phyloP scores from a whole-genome alignment of 2,888 invertebrate genomes.

The Dasysyrphus albostriatus region DNA sequence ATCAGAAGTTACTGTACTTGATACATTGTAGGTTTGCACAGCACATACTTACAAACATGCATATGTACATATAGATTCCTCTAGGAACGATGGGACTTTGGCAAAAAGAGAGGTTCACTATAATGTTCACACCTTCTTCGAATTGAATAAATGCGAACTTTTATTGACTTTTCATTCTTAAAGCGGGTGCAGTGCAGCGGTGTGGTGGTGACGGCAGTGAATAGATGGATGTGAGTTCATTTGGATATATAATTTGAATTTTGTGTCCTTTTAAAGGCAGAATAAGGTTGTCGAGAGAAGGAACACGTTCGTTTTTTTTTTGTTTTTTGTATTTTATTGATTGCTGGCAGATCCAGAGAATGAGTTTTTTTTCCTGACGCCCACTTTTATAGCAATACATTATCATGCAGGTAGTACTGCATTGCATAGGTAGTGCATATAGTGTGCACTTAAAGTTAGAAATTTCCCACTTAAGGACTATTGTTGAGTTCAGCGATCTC shows the following conservation, averaged over 20 bases:
- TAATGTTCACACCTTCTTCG: constrained; percentile 63
- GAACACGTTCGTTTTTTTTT: background rate
- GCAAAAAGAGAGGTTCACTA: constrained; percentile 3
- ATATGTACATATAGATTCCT: background rate
- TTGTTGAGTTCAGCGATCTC: constrained; percentile 33
- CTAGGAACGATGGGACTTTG: constrained; percentile 13
- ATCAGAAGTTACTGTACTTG: constrained; percentile 41
- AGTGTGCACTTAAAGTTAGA: constrained; percentile 26
- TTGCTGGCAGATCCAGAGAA: constrained; percentile 26
- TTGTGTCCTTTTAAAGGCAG: constrained; percentile 44
- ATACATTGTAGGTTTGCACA: constrained; percentile 43
- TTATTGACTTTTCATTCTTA: constrained; percentile 66
- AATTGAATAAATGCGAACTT: constrained; percentile 52
- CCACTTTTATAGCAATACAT: constrained; percentile 39
- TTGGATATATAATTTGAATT: constrained; percentile 67
- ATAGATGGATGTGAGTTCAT: constrained; percentile 60
- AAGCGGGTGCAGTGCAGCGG: constrained; percentile 8
- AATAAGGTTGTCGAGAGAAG: constrained; percentile 31
- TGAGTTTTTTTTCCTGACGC: constrained; percentile 6
- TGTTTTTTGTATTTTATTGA: constrained; percentile 18
- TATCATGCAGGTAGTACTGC: background rate
- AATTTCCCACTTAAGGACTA: constrained; percentile 28
- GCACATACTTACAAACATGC: background rate
- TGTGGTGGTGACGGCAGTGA: background rate
- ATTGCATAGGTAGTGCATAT: background rate